Percentiles rank a stretch among this genome's conserved stretches.
These are phyloP conservation scores for Lobophora halterata DNA, from an alignment of 2,888 invertebrate species.

Conservation along the genomic window DNA sequence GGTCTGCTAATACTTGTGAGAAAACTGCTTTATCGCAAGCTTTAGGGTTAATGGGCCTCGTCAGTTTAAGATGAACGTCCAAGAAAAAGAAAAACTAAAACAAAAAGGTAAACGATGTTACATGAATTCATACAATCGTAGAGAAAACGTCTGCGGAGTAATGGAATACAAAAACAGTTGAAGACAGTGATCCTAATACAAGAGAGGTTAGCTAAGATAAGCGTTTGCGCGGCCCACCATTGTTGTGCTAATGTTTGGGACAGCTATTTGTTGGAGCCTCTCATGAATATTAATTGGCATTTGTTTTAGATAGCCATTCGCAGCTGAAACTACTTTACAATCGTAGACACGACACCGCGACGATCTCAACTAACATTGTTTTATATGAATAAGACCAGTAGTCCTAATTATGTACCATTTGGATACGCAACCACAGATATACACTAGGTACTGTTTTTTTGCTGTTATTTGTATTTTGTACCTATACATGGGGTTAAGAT, in stretches of 20 bases:
- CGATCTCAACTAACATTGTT: slow-evolving; percentile 34
- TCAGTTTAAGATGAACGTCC: slow-evolving; percentile 13
- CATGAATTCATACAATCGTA: slow-evolving; percentile 30
- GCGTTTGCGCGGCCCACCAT: slow-evolving; percentile 52
- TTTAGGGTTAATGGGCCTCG: slow-evolving; percentile 27
- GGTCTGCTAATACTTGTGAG: slow-evolving; percentile 12
- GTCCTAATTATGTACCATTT: too few species aligned
- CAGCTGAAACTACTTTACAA: slow-evolving; percentile 54
- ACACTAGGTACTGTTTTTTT: not conserved
- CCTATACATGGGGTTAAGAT: slow-evolving; percentile 10
- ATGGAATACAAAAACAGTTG: slow-evolving; percentile 46
- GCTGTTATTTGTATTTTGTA: not conserved
- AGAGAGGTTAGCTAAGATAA: slow-evolving; percentile 58
- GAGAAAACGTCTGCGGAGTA: slow-evolving; percentile 31
- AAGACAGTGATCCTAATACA: slow-evolving; percentile 56
- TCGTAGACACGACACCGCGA: slow-evolving; percentile 42
- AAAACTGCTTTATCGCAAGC: slow-evolving; percentile 29
- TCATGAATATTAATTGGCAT: slow-evolving; percentile 75
- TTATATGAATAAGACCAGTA: slow-evolving; percentile 28
- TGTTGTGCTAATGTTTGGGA: slow-evolving; percentile 69
- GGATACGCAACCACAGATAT: too few species aligned
- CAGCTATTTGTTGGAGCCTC: slow-evolving; percentile 52
- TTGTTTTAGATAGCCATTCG: slow-evolving; percentile 58
- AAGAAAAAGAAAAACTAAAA: slow-evolving; percentile 3
- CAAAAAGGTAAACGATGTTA: slow-evolving; percentile 21